Base-by-base conservation (phyloP, 2,113 vertebrate genomes). In the Seriola aureovittata region DNA sequence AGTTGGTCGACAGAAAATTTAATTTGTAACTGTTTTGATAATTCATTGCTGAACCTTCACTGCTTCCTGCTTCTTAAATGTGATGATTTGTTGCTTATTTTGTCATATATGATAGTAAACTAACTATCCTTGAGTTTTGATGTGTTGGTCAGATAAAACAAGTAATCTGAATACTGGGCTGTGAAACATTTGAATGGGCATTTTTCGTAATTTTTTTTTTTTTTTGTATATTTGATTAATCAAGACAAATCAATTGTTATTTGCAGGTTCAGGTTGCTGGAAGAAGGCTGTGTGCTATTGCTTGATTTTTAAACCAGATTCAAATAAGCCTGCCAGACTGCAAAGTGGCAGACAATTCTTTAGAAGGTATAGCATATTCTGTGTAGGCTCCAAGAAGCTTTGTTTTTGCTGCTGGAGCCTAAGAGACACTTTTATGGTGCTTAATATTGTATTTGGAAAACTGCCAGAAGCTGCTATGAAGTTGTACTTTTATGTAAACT, bases 361-460 rank as follows among this genome's bases (percentile, higher is more conserved):
- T 23, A 67, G 38, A 38, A 19, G 14, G 16, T 14, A 2, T 1
- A 32, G 3, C 0, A 23, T 29, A 46, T 77, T 5, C 68, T 60
- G 5, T 63, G 2, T 10, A 40, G 29, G 21, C 58, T 64, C 2
- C 9, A 60, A 19, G 8, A 71, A 38, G 17, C 8, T 48, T 23
- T 11, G 3, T 58, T 67, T 73, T 63, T 42, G 6, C 60, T 40
- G 16, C 59, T 58, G 16, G 6, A 66, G 11, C 14, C 58, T 63
- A 34, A 73, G 14, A 55, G 38, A 59, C 17, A 23, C 29, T 3
- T 73, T 32, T 69, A 36, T 69, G 11, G 14, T 36, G 6, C 36
- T 66, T 64, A n/a, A 38, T 52, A 44, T 25, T n/a, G 13, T 62
- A 11, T 40, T 70, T 70, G 38, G 11, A 71, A 62, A 74, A 58